These are phyloP conservation scores for Bucorvus abyssinicus DNA, from an alignment of 2,797 vertebrate species.

Conservation along the genomic window DNA sequence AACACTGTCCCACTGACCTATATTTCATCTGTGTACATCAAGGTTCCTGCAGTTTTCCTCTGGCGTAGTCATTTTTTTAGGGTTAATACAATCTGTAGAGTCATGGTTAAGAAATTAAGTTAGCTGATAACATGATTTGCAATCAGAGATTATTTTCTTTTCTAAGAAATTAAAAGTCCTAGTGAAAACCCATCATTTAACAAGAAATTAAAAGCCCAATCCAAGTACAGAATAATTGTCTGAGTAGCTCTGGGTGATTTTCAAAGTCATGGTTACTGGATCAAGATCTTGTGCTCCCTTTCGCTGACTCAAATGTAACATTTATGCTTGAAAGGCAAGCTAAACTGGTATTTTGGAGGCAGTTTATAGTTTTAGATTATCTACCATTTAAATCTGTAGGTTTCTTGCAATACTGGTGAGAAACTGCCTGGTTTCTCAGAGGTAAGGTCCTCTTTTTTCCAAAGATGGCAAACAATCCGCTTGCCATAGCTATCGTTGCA, in stretches of 20 bases:
- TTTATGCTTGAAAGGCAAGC: not conserved
- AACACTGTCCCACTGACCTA: rapidly evolving
- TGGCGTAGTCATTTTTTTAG: not conserved
- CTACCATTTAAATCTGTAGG: not conserved
- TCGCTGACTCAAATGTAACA: not conserved
- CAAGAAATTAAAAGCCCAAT: not conserved
- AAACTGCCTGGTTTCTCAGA: not conserved
- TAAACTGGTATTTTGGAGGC: not conserved
- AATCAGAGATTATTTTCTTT: not conserved
- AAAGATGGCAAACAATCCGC: not conserved
- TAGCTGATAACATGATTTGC: not conserved
- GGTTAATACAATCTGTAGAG: not conserved
- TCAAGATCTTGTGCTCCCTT: not conserved
- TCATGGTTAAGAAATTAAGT: not conserved
- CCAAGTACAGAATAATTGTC: not conserved
- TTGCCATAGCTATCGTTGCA: not conserved
- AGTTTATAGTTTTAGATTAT: not conserved
- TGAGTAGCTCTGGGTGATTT: not conserved
- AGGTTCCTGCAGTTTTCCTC: not conserved
- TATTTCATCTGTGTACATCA: rapidly evolving
- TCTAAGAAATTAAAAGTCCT: not conserved
- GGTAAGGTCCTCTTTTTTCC: not conserved
- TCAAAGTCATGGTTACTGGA: not conserved
- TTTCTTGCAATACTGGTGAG: not conserved
- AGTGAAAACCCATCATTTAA: not conserved